phyloP scores from a whole-genome alignment of 2,113 vertebrate genomes.

The Corynorhinus townsendii region DNA sequence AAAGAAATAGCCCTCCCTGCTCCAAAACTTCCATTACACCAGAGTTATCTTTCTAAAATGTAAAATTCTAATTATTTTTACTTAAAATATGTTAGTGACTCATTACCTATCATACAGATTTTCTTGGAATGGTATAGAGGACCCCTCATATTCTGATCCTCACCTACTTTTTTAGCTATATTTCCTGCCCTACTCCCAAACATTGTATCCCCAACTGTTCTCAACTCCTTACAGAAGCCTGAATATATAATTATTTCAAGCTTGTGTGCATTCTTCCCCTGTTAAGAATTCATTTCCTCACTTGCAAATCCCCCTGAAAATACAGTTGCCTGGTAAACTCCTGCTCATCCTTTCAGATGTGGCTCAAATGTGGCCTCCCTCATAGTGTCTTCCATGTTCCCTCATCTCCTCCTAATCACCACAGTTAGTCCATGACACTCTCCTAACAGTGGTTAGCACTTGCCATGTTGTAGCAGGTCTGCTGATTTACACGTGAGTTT shows the following conservation, averaged over 20 bases:
- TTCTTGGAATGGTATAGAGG: neutral
- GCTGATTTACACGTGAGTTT: neutral
- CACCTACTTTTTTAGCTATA: neutral
- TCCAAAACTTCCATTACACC: neutral
- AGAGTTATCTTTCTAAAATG: neutral
- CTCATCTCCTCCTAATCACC: neutral
- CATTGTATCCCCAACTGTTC: neutral
- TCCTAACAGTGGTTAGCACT: neutral
- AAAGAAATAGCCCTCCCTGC: neutral
- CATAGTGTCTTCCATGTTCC: neutral
- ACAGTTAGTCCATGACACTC: neutral
- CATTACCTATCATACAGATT: neutral
- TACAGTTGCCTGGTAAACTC: neutral
- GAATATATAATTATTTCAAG: neutral
- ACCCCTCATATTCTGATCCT: neutral
- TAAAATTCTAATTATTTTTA: neutral
- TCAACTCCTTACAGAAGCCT: neutral
- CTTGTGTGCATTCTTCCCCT: neutral
- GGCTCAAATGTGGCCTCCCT: neutral
- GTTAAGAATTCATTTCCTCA: constrained; percentile 29
- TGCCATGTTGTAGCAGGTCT: neutral
- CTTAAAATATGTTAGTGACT: constrained; percentile 12
- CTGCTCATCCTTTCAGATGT: neutral
- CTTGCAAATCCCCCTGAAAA: neutral
- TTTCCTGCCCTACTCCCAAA: neutral